Base-by-base conservation (phyloP, 1,140 invertebrate species). In the Nomia melanderi region DNA sequence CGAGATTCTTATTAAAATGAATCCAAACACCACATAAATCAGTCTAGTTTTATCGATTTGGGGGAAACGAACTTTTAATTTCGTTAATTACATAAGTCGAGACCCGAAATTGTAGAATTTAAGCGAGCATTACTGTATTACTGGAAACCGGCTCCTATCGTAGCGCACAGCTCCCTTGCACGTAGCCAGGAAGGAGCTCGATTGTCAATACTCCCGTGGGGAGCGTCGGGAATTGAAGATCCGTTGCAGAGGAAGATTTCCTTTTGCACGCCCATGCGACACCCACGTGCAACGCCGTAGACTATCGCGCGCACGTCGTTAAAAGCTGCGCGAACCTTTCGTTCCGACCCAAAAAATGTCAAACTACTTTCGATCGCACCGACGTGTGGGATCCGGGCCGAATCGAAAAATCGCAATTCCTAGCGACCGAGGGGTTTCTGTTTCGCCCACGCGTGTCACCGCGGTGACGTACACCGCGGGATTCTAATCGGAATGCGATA, bases 191-290 rank as follows among this genome's bases (percentile, higher is more conserved):
- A 9, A 25, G 11, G 11, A 12, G 11, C 23, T n/a, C 9, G 36
- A 62, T 39, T 36, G 59, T 25, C 57, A 36, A n/a, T 25, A n/a
- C 23, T 25, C 11, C 59, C 27, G 20, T 1, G 11, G 50, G 27
- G 53, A 36, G 4, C 23, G 36, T 3, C n/a, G 29, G 44, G 54
- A 41, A 56, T 81, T 62, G 62, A 79, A 77, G 39, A 72, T 73
- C 59, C 63, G 53, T n/a, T 65, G 70, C 50, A 36, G 36, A 78
- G 69, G 78, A 86, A 84, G 82, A 85, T 77, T 88, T 88, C 87
- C 85, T 81, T 56, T 66, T 60, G 44, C 41, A 81, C 76, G 75
- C 79, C 81, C 56, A 83, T 83, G 31, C 70, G 53, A 53, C 66
- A 25, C 79, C 81, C 60, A 81, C 79, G 75, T 47, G 6, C 7